Evolutionary conservation across 2,113 vertebrate species (phyloP), one percentile per base, ranked within the genome.

Genomic region (Corythornis vintsioides): DNA sequence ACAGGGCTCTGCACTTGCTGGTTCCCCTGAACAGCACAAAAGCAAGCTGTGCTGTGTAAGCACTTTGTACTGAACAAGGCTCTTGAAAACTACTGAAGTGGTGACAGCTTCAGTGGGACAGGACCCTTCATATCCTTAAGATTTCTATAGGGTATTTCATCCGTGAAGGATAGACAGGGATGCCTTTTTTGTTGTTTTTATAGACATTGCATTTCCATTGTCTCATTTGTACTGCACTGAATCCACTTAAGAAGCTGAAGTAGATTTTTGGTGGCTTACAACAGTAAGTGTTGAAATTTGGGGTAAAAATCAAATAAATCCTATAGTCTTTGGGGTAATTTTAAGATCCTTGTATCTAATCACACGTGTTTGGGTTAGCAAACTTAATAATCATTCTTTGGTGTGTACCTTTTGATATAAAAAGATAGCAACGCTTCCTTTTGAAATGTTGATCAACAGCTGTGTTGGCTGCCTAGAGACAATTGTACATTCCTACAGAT

Each of bases 11-110:
- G 31, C 33, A 29, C 25, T 11, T 40, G 18, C n/a, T 45, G 26
- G 7, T 65, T 26, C 20, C 3, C 6, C 9, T 0, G 0, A 25
- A 14, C 25, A 29, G 56, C 14, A 4, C 20, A 6, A 18, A 22
- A 45, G 29, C 0, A 1, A 42, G 10, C 50, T 35, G 43, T 76
- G 48, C 55, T 66, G 3, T 8, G 0, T 13, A 9, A 70, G 28
- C 47, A 20, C 47, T 22, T 29, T 26, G 15, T 48, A 6, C 8
- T 9, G 47, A 35, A 63, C 53, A 21, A 60, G 18, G 4, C 11
- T 74, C 45, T 71, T n/a, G 22, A 33, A 40, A 40, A 16, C 48
- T 13, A 13, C 59, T 38, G 21, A 47, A 31, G 43, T 9, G n/a
- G 8, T 26, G 53, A 8, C 45, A 33, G 10, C 42, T 72, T 71